Evolutionary conservation across 2,113 vertebrate genomes (phyloP).

Genomic region (Tachycineta bicolor): DNA sequence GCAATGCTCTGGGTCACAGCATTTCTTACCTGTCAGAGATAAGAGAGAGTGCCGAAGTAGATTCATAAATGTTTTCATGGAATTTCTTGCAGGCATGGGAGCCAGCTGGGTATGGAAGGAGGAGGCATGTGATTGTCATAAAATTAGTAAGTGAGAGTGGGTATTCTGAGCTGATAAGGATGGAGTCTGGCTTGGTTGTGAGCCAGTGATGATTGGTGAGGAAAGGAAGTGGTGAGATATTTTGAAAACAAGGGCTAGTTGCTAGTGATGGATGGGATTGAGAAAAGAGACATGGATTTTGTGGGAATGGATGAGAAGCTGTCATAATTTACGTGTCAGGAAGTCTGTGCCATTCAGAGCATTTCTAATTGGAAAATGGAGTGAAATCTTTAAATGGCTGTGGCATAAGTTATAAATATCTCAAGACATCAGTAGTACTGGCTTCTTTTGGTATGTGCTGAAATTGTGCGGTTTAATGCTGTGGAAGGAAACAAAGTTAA

Average conservation of each 20-base stretch:
- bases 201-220: background rate
- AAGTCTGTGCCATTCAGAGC: background rate
- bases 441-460: background rate
- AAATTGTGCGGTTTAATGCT: background rate
- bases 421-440: background rate
- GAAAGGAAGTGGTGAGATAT: background rate
- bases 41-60: background rate
- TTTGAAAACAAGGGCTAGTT: background rate
- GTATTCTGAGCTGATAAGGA: background rate
- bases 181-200: background rate
- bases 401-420: background rate
- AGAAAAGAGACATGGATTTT: background rate
- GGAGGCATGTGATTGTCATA: background rate
- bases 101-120: accelerated
- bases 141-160: background rate
- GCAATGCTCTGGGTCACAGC: background rate
- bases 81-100: background rate
- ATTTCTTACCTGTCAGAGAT: background rate
- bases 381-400: background rate
- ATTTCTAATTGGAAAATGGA: background rate
- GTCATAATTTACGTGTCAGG: background rate
- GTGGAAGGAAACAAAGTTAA: background rate
- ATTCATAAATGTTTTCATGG: accelerated
- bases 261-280: background rate
- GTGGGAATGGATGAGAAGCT: background rate